Evolutionary conservation across 1,140 invertebrate species (phyloP), one percentile per base, ranked within the genome.

Genomic region (Lasaia peninsularis): DNA sequence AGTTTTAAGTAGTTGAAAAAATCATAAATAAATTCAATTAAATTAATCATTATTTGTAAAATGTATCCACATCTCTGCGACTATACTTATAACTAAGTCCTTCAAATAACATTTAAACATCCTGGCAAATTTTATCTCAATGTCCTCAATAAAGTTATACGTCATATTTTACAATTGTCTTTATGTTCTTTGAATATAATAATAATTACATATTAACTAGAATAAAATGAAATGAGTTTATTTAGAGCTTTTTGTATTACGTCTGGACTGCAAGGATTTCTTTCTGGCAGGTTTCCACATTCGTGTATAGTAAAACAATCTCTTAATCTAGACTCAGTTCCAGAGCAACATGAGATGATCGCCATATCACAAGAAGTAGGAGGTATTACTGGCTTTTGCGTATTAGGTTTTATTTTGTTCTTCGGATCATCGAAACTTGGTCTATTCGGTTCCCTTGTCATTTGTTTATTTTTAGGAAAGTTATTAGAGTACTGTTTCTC

Each of bases 291-390:
- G 18, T 91, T 92, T 0, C 90, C 88, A 74, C 94, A 95, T 3
- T 92, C 92, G 57, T 92, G 81, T 1, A 89, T 74, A 67, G 93
- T 92, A 73, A 95, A 95, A 71, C 94, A 95, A 5, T 80, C 81
- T 58, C 91, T 90, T 11, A 71, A 16, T 52, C 71, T 2, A 63
- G 80, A 7, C 73, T 70, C 20, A 90, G 86, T 24, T 5, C 37
- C 37, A 44, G 31, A 20, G 63, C 94, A 95, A 69, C 94, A 95
- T 18, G 91, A 91, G 9, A 94, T 80, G 5, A 94, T 91, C 0
- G 93, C 93, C 90, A 91, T 92, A 20, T 93, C 90, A 70, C 94
- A 95, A 28, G 80, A 72, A 58, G 78, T 78, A 6, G 92, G 91
- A 20, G 7, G 16, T 10, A 6, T 28, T 1, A 10, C 2, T 20